These are phyloP conservation scores for Nothobranchius furzeri DNA, from an alignment of 2,113 vertebrate species.

Conservation along the genomic window DNA sequence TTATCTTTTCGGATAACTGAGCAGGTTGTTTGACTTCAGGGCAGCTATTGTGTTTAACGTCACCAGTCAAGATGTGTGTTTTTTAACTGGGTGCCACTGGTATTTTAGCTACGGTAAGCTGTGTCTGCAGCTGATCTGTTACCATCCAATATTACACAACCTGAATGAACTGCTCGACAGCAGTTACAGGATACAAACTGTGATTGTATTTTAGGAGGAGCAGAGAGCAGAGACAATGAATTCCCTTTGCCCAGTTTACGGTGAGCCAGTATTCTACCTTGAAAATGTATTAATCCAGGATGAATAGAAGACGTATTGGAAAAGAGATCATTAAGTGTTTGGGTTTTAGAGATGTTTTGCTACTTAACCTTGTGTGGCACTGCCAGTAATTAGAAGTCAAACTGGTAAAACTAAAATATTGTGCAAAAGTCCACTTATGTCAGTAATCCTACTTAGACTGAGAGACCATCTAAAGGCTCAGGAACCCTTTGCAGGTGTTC, in stretches of 20 bases:
- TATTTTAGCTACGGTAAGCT: background rate
- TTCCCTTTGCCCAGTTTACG: background rate
- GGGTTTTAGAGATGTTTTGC: no score
- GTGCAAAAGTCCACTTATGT: no score
- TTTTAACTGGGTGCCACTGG: background rate
- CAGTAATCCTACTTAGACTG: no score
- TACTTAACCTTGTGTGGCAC: no score
- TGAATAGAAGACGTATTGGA: no score
- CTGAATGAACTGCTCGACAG: conserved; percentile 29
- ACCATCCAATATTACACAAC: conserved; percentile 42
- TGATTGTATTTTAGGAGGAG: conserved; percentile 23
- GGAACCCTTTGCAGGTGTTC: no score
- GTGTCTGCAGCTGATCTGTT: background rate
- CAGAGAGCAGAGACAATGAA: conserved; percentile 24
- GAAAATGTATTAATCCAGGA: background rate
- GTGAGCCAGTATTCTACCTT: background rate
- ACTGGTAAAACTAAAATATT: no score
- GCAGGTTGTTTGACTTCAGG: background rate
- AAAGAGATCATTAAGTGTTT: no score
- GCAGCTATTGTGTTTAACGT: conserved; percentile 11
- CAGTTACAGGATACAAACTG: background rate
- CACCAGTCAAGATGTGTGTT: background rate
- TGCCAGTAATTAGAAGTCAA: no score
- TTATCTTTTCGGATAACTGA: no score
- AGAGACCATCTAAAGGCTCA: no score